Conservation (phyloP, 2,113 vertebrate genomes). For the Entelurus aequoreus region DNA sequence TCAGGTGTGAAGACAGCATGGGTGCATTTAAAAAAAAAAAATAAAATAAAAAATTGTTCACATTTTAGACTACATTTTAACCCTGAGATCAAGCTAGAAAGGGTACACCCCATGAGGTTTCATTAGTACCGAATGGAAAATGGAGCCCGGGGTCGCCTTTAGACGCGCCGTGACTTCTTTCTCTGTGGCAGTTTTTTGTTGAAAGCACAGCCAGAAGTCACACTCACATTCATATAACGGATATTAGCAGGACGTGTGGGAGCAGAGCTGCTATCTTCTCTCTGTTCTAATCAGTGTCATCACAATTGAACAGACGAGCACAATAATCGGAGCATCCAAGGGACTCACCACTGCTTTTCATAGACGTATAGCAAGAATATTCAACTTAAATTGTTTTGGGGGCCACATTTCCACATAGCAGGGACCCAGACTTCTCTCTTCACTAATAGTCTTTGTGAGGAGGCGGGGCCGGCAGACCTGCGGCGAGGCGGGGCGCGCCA, state of each 20-base stretch:
- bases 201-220: neutral
- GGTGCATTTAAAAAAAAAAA: neutral
- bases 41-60: neutral
- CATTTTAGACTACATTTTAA: neutral
- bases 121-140: neutral
- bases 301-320: constrained; percentile 39
- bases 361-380: neutral
- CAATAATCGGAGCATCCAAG: neutral
- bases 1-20: constrained; percentile 2
- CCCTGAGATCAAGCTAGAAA: neutral
- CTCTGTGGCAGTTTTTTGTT: neutral
- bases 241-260: constrained; percentile 35
- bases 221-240: constrained; percentile 7
- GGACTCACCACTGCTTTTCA: neutral
- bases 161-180: neutral
- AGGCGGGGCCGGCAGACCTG: too few relatives aligned
- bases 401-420: too few relatives aligned
- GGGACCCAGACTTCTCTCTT: too few relatives aligned
- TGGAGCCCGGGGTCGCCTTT: neutral
- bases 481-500: too few relatives aligned
- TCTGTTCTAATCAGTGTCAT: constrained; percentile 58
- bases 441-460: too few relatives aligned
- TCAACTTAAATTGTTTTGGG: neutral
- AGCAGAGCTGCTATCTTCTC: constrained; percentile 39
- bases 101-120: neutral